Conservation (phyloP, 2,888 invertebrate species). For the Platerodrilus igneus region DNA sequence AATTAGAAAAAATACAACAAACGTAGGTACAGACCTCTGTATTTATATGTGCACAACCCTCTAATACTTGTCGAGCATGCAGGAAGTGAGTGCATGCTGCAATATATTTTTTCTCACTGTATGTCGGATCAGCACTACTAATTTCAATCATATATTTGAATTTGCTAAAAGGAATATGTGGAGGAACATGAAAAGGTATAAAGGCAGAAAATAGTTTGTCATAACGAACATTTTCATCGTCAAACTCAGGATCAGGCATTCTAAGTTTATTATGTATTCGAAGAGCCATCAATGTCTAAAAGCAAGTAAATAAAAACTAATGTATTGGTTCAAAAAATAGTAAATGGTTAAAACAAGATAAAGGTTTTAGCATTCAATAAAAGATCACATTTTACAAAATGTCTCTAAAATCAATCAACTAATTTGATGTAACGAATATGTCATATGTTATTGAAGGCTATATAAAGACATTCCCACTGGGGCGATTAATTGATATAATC, state of each 20-base stretch:
- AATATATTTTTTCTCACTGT: conserved; percentile 64
- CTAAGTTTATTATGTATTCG: conserved; percentile 81
- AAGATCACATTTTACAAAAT: no score
- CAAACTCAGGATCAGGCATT: conserved; percentile 83
- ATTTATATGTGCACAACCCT: conserved; percentile 75
- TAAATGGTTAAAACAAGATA: no score
- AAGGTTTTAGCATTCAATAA: no score
- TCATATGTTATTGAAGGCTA: no score
- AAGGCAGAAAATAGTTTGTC: conserved; percentile 92
- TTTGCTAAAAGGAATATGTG: conserved; percentile 85
- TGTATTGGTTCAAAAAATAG: no score
- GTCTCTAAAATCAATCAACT: no score
- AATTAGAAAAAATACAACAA: no score
- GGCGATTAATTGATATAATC: no score
- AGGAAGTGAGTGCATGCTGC: conserved; percentile 90
- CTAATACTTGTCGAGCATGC: conserved; percentile 80
- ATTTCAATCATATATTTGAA: conserved; percentile 80
- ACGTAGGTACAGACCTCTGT: conserved; percentile 73
- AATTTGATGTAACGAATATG: no score
- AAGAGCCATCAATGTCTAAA: conserved; percentile 83
- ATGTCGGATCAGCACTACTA: no score
- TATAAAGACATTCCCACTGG: no score
- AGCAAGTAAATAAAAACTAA: no score
- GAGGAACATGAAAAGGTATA: conserved; percentile 78
- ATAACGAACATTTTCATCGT: conserved; percentile 90